Conservation (phyloP, 2,113 vertebrate species). For the Pygoscelis adeliae region DNA sequence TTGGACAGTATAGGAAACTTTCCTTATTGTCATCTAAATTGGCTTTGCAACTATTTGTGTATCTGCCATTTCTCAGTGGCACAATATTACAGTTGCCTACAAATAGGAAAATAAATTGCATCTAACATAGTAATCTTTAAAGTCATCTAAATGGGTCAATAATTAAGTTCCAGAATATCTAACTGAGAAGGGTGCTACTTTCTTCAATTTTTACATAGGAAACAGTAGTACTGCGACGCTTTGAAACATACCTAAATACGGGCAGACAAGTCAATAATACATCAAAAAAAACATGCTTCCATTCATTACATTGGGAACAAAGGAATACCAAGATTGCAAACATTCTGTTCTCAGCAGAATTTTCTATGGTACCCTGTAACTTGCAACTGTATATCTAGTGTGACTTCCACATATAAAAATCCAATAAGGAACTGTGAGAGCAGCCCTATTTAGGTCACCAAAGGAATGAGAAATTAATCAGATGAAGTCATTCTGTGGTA, state of each 20-base stretch:
- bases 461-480: not conserved
- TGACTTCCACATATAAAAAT: not conserved
- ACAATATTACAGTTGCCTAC: not conserved
- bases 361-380: not conserved
- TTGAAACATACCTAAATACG: not conserved
- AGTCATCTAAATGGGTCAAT: not conserved
- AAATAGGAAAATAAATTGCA: not conserved
- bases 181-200: not conserved
- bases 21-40: not conserved
- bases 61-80: not conserved
- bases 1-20: not conserved
- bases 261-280: not conserved
- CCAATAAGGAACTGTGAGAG: not conserved
- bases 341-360: not conserved
- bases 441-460: slow-evolving; percentile 1
- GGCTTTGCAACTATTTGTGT: not conserved
- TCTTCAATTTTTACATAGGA: not conserved
- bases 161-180: not conserved
- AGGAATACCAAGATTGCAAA: not conserved
- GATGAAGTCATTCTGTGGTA: not conserved
- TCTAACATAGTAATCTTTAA: not conserved
- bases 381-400: not conserved
- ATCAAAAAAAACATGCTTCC: not conserved
- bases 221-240: not conserved
- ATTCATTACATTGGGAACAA: not conserved